Conservation (phyloP, 2,888 invertebrate genomes). For the Steinernema carpocapsae region DNA sequence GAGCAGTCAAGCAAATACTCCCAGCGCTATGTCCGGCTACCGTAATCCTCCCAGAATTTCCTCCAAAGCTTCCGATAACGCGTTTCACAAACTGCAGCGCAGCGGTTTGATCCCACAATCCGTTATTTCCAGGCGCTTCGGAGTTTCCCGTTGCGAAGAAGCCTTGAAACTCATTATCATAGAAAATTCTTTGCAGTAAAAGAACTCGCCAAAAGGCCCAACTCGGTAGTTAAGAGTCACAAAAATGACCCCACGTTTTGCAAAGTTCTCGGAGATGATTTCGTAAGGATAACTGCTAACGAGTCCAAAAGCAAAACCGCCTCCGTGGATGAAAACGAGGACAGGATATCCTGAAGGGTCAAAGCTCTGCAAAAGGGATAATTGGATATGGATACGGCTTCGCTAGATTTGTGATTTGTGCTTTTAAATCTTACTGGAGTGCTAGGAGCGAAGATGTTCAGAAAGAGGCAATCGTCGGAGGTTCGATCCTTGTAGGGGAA, state of each 20-base stretch:
- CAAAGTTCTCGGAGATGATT: conserved; percentile 51
- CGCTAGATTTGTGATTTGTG: no score
- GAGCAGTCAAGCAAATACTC: conserved; percentile 48
- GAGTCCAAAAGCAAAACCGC: conserved; percentile 83
- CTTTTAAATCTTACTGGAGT: conserved; percentile 15
- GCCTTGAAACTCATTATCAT: not conserved
- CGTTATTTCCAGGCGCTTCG: conserved; percentile 53
- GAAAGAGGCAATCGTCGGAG: conserved; percentile 86
- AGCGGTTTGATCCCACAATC: conserved; percentile 59
- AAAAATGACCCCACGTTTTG: conserved; percentile 82
- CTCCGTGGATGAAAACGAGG: conserved; percentile 93
- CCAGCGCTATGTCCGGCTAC: conserved; percentile 61
- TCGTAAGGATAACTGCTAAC: conserved; percentile 55
- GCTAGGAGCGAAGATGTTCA: conserved; percentile 84
- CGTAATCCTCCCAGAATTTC: conserved; percentile 50
- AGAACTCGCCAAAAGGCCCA: conserved; percentile 78
- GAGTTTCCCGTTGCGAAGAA: conserved; percentile 54
- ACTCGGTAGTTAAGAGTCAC: conserved; percentile 90
- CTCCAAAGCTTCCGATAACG: conserved; percentile 54
- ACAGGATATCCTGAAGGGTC: conserved; percentile 77
- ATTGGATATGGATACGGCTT: no score
- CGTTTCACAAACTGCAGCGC: conserved; percentile 54
- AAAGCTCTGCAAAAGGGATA: not conserved
- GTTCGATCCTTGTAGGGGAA: not conserved
- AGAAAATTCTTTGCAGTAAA: not conserved